Conservation (phyloP, 2,113 vertebrate species). For the Alethe castanea region DNA sequence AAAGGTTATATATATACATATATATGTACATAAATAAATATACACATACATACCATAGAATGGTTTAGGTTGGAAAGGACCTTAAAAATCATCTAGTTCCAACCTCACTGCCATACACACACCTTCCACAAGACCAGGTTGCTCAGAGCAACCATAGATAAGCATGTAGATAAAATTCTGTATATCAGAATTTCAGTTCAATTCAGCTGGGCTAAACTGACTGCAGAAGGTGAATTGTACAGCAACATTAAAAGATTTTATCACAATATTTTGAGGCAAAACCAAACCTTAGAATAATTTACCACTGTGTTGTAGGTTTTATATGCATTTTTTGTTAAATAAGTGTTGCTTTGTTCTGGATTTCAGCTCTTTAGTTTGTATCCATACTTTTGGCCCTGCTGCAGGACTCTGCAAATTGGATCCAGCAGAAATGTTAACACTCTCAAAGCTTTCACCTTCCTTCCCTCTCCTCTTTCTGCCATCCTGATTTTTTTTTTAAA, state of each 20-base stretch:
- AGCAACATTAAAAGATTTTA: background rate
- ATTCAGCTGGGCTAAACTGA: background rate
- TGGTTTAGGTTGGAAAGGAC: background rate
- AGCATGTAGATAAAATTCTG: background rate
- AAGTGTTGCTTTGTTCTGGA: background rate
- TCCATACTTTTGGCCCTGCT: background rate
- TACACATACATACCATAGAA: background rate
- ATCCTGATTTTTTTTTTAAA: background rate
- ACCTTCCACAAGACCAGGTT: background rate
- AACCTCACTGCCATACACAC: background rate
- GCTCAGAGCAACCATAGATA: background rate
- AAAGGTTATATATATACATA: background rate
- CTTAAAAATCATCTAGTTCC: background rate
- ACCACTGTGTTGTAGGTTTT: fast-evolving
- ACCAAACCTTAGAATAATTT: background rate
- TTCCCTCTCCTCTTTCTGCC: background rate
- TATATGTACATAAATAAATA: background rate
- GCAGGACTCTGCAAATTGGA: background rate
- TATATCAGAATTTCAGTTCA: background rate
- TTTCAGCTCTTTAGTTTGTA: background rate
- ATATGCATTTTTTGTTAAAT: background rate
- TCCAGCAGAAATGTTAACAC: background rate
- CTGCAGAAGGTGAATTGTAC: background rate
- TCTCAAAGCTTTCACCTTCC: background rate
- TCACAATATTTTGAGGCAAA: background rate